These are phyloP conservation scores for Drosophila atripex DNA, from an alignment of 2,888 invertebrate genomes.

Conservation along the genomic window DNA sequence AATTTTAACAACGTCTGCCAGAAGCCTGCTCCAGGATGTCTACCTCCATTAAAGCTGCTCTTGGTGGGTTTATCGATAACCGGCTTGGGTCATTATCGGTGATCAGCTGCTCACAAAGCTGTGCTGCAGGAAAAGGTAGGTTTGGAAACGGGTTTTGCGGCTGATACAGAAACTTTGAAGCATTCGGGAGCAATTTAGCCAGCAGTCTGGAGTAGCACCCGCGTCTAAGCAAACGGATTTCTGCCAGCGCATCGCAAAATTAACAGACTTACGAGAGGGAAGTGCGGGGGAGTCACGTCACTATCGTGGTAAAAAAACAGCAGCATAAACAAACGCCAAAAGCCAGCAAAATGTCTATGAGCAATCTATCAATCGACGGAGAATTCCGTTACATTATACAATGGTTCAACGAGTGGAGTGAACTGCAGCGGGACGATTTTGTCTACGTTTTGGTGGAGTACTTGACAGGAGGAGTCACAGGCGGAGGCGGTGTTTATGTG, in stretches of 20 bases:
- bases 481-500: conserved; percentile 84
- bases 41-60: neutral
- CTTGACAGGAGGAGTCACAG: conserved; percentile 82
- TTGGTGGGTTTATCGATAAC: conserved; percentile 46
- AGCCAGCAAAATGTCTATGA: conserved; percentile 84
- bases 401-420: conserved; percentile 96
- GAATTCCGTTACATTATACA: conserved; percentile 92
- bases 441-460: conserved; percentile 89
- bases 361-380: conserved; percentile 87
- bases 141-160: conserved; percentile 58
- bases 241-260: conserved; percentile 25
- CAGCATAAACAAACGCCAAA: conserved; percentile 19
- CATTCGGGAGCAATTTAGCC: conserved; percentile 12
- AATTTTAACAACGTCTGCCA: neutral
- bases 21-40: too few species aligned
- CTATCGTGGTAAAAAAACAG: conserved; percentile 38
- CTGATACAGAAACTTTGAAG: conserved; percentile 61
- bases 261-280: conserved; percentile 12
- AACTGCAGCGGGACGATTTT: conserved; percentile 93
- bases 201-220: conserved; percentile 26
- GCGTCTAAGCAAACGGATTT: conserved; percentile 22
- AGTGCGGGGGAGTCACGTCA: conserved; percentile 51
- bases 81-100: conserved; percentile 47
- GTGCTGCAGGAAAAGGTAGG: conserved; percentile 52
- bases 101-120: conserved; percentile 36